Conservation (phyloP, 2,888 invertebrate species). For the Pristionchus mayeri region DNA sequence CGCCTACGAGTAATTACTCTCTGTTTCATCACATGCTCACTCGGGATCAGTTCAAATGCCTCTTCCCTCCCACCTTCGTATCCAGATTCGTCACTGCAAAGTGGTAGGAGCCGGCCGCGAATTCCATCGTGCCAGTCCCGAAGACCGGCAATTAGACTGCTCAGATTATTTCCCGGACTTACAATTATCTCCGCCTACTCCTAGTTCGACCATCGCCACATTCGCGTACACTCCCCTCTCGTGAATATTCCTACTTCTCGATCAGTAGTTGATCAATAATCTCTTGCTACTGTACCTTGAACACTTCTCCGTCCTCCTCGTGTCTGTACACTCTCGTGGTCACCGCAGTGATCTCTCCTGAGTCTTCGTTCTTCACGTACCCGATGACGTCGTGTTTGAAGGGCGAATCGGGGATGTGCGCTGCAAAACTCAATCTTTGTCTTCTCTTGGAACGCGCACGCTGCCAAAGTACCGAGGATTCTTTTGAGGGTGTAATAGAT, state of each 20-base stretch:
- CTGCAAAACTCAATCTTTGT: background rate
- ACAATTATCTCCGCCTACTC: no score
- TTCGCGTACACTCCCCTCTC: no score
- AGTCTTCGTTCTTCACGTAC: constrained; percentile 33
- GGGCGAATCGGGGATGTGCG: background rate
- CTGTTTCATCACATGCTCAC: no score
- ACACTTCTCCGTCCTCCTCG: background rate
- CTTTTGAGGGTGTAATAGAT: no score
- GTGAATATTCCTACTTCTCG: no score
- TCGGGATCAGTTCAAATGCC: no score
- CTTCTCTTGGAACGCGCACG: no score
- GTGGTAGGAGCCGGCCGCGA: constrained; percentile 19
- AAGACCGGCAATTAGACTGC: background rate
- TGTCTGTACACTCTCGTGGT: background rate
- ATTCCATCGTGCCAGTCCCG: constrained; percentile 27
- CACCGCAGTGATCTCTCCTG: constrained; percentile 1
- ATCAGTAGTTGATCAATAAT: background rate
- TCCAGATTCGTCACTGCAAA: constrained; percentile 26
- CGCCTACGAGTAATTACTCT: no score
- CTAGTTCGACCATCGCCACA: no score
- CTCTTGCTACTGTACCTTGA: background rate
- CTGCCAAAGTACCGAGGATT: no score
- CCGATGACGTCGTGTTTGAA: constrained; percentile 44
- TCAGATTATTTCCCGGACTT: background rate
- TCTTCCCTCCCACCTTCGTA: background rate